These are phyloP conservation scores for Drosophila yooni DNA, from an alignment of 2,888 invertebrate genomes.

Conservation along the genomic window DNA sequence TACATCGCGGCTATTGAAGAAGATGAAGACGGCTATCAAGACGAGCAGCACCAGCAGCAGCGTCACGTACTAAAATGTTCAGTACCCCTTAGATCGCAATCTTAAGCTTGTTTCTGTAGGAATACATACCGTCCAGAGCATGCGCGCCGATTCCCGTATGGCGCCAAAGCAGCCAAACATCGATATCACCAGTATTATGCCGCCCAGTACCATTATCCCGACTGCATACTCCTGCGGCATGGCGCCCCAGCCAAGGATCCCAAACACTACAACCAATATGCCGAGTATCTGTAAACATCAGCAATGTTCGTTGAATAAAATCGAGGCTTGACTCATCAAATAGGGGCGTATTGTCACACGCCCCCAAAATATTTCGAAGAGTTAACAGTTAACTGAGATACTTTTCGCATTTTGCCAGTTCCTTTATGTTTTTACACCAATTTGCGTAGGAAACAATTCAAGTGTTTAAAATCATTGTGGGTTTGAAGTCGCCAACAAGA, in stretches of 20 bases:
- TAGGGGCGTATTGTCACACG: constrained; percentile 19
- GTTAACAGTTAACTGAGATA: not conserved
- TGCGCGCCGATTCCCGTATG: constrained; percentile 77
- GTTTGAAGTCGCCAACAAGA: constrained; percentile 16
- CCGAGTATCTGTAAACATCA: constrained; percentile 74
- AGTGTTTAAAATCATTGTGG: not conserved
- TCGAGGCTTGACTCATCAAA: constrained; percentile 1
- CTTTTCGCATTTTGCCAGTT: not conserved
- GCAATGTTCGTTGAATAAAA: not conserved
- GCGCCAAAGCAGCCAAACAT: constrained; percentile 81
- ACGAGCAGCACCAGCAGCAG: constrained; percentile 68
- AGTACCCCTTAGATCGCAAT: constrained; percentile 11
- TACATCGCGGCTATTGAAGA: constrained; percentile 65
- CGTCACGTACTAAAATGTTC: constrained; percentile 62
- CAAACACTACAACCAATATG: constrained; percentile 72
- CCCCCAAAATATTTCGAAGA: not conserved
- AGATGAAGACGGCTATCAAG: constrained; percentile 66
- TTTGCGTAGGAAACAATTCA: not conserved
- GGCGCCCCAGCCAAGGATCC: constrained; percentile 77
- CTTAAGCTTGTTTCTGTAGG: not conserved
- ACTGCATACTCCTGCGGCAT: constrained; percentile 79
- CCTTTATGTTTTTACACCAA: not conserved
- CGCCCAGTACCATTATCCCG: constrained; percentile 74
- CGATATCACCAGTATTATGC: constrained; percentile 73
- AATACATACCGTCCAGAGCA: constrained; percentile 76